These are phyloP conservation scores for Drosophila multiciliata DNA, from an alignment of 2,888 invertebrate genomes.

Conservation along the genomic window DNA sequence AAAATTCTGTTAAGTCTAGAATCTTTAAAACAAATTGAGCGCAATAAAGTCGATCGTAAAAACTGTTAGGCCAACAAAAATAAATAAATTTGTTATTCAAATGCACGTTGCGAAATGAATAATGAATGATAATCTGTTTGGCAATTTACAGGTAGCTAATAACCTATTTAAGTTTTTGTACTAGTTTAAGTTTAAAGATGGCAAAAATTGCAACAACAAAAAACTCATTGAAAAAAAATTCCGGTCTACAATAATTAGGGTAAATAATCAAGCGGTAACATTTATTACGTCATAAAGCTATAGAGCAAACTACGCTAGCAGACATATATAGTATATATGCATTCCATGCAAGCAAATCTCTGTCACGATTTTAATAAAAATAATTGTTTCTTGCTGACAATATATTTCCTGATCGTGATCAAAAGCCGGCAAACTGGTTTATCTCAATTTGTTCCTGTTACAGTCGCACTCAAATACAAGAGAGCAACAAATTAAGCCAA, in stretches of 20 bases:
- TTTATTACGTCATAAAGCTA: neutral
- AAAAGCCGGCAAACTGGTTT: slow-evolving; percentile 34
- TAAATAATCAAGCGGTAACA: neutral
- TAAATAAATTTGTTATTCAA: neutral
- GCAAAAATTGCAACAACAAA: neutral
- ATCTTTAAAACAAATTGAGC: neutral
- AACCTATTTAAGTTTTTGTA: neutral
- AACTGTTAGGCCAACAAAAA: neutral
- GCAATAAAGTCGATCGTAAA: neutral
- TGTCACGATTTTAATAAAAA: slow-evolving; percentile 8
- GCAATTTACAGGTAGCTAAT: neutral
- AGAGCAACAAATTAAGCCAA: slow-evolving; percentile 33
- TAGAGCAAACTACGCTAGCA: neutral
- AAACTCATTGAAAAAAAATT: neutral
- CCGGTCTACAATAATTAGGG: neutral
- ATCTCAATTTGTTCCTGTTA: neutral
- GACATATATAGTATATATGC: neutral
- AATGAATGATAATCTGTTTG: neutral
- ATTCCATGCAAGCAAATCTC: slow-evolving; percentile 4
- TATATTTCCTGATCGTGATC: slow-evolving; percentile 25
- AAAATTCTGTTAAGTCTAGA: neutral
- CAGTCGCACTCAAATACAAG: slow-evolving; percentile 9
- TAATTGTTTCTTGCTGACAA: slow-evolving; percentile 34
- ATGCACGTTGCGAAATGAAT: neutral
- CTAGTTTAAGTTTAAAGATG: neutral